Evolutionary conservation across 30 jellyfish, hydroid and myxozoan genomes (phyloP).

Genomic region (Aurelia aurita complex sp. Pacific): DNA sequence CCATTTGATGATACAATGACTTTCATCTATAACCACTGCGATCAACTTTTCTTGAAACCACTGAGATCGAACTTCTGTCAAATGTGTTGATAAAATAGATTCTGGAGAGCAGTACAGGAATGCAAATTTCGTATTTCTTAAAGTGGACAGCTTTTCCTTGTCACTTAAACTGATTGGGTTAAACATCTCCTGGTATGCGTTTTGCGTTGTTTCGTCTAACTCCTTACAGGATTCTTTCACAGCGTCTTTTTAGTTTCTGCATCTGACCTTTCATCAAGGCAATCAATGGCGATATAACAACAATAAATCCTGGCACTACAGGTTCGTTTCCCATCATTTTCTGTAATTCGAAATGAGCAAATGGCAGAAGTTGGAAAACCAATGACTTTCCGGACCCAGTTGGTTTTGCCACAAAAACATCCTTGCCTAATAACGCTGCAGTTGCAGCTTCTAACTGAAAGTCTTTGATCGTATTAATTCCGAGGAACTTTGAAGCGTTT

Average conservation of each 20-base stretch:
- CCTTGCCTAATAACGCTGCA: constrained; percentile 48
- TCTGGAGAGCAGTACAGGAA: constrained; percentile 36
- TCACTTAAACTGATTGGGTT: constrained; percentile 30
- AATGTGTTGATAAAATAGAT: constrained; percentile 27
- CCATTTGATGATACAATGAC: constrained; percentile 34
- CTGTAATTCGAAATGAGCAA: constrained; percentile 35
- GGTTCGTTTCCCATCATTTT: constrained; percentile 45
- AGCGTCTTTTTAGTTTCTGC: constrained; percentile 31
- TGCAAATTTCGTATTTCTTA: constrained; percentile 4
- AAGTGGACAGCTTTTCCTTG: constrained; percentile 37
- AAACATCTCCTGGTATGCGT: constrained; percentile 29
- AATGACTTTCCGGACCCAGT: constrained; percentile 54
- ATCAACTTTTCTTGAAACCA: constrained; percentile 32
- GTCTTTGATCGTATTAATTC: constrained; percentile 17
- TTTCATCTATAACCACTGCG: constrained; percentile 23
- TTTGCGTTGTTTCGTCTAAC: constrained; percentile 21
- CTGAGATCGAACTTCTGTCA: constrained; percentile 28
- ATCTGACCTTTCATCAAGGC: constrained; percentile 50
- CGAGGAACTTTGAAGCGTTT: constrained; percentile 22
- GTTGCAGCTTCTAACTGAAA: constrained; percentile 45
- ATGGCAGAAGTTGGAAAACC: constrained; percentile 47
- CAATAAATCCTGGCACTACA: constrained; percentile 42
- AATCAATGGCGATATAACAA: constrained; percentile 43
- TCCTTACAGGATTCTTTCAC: constrained; percentile 34
- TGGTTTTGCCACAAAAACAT: constrained; percentile 49